These are phyloP conservation scores for Notiomystis cincta DNA, from an alignment of 2,113 vertebrate genomes.

Conservation along the genomic window DNA sequence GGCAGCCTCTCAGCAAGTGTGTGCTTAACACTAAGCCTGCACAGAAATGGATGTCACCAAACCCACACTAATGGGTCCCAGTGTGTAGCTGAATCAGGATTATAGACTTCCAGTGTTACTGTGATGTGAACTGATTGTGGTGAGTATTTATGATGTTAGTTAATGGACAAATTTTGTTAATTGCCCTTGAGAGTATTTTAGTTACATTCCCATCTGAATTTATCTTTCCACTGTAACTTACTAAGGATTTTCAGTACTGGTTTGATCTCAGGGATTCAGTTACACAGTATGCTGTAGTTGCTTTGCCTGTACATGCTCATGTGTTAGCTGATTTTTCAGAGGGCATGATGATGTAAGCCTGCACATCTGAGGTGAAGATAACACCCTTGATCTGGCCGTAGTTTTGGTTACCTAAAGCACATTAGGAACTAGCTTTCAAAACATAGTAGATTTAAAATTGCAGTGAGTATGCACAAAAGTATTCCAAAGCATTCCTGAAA, in stretches of 20 bases:
- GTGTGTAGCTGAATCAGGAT: neutral
- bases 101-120: neutral
- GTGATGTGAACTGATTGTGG: neutral
- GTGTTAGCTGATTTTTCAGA: neutral
- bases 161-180: neutral
- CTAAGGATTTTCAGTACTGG: neutral
- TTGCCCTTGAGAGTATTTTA: neutral
- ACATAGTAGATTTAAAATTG: neutral
- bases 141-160: neutral
- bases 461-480: neutral
- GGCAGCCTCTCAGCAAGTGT: neutral
- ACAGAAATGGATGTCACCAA: neutral
- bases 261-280: neutral
- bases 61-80: neutral
- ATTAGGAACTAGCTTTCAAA: neutral
- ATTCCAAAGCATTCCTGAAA: neutral
- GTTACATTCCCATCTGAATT: neutral
- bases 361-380: neutral
- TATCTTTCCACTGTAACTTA: neutral
- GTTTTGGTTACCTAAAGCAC: neutral
- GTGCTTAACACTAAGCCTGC: neutral
- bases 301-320: conserved; percentile 3
- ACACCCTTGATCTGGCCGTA: neutral
- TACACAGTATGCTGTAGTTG: neutral
- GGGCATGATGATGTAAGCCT: neutral